A percentile compares a stretch with the other conserved stretches of the same genome.
These are phyloP conservation scores for Neoscelio sp. DNA, from an alignment of 2,888 invertebrate species.

Conservation along the genomic window DNA sequence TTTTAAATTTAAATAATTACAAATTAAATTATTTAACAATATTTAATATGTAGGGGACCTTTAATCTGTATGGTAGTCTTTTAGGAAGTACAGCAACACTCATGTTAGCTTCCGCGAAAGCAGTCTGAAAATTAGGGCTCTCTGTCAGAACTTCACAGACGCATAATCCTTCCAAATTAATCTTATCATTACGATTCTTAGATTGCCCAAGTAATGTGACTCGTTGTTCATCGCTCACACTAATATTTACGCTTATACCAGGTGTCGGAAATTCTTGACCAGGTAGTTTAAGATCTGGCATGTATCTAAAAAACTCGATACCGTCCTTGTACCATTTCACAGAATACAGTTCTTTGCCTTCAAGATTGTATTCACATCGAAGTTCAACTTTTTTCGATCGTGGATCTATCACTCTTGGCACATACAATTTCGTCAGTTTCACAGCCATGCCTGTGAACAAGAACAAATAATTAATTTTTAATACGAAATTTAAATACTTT, in stretches of 20 bases:
- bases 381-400: conserved; percentile 75
- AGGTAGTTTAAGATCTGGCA: conserved; percentile 73
- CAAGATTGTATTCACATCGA: conserved; percentile 79
- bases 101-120: conserved; percentile 77
- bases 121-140: conserved; percentile 76
- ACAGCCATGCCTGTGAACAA: conserved; percentile 72
- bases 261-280: conserved; percentile 69
- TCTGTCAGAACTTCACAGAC: conserved; percentile 80
- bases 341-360: conserved; percentile 77
- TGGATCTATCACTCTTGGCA: conserved; percentile 79
- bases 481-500: conserved; percentile 1
- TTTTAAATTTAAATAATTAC: too few species aligned
- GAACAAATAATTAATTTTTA: conserved; percentile 1
- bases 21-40: too few species aligned
- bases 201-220: conserved; percentile 76
- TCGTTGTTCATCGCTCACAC: conserved; percentile 75
- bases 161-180: conserved; percentile 77
- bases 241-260: conserved; percentile 76
- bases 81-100: conserved; percentile 79
- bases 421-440: conserved; percentile 73
- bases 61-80: too few species aligned
- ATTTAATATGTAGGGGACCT: too few species aligned
- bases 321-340: conserved; percentile 81
- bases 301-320: conserved; percentile 78
- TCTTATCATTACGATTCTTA: conserved; percentile 70